Percentiles rank a stretch among this genome's conserved stretches.
These are phyloP conservation scores for Sycophila texana DNA, from an alignment of 2,888 invertebrate genomes.

Conservation along the genomic window DNA sequence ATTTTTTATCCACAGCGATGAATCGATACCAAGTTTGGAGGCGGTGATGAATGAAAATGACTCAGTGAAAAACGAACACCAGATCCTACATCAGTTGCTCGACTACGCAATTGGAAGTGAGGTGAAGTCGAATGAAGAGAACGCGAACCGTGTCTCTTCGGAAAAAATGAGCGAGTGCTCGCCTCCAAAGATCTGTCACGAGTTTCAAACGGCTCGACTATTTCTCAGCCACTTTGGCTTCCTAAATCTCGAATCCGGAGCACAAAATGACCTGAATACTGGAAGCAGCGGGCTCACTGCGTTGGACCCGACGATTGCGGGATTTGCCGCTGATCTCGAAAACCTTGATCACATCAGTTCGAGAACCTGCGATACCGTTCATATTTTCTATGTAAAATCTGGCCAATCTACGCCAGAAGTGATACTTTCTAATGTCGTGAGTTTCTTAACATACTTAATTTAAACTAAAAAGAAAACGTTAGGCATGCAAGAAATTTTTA, in stretches of 20 bases:
- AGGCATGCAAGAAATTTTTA: background rate
- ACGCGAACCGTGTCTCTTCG: constrained; percentile 66
- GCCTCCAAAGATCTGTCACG: constrained; percentile 89
- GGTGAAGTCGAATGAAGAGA: constrained; percentile 73
- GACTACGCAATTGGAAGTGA: constrained; percentile 82
- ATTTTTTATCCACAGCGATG: constrained; percentile 80
- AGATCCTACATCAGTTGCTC: constrained; percentile 84
- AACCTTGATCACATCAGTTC: constrained; percentile 90
- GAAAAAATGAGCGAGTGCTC: constrained; percentile 84
- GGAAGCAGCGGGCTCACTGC: constrained; percentile 80
- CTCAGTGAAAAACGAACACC: constrained; percentile 78
- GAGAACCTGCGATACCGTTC: constrained; percentile 92
- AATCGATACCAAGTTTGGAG: constrained; percentile 92
- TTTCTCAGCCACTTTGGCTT: constrained; percentile 98
- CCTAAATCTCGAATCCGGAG: constrained; percentile 77
- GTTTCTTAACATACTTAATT: background rate
- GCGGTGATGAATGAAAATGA: constrained; percentile 82
- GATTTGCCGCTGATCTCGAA: constrained; percentile 88
- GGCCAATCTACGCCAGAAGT: constrained; percentile 87
- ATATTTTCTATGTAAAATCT: constrained; percentile 94
- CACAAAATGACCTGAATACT: constrained; percentile 69
- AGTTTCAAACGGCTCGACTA: constrained; percentile 95
- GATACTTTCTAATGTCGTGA: constrained; percentile 87
- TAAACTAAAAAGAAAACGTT: background rate
- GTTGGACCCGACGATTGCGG: constrained; percentile 83